These are phyloP conservation scores for Andrena praecox DNA, from an alignment of 2,888 invertebrate genomes.

Conservation along the genomic window DNA sequence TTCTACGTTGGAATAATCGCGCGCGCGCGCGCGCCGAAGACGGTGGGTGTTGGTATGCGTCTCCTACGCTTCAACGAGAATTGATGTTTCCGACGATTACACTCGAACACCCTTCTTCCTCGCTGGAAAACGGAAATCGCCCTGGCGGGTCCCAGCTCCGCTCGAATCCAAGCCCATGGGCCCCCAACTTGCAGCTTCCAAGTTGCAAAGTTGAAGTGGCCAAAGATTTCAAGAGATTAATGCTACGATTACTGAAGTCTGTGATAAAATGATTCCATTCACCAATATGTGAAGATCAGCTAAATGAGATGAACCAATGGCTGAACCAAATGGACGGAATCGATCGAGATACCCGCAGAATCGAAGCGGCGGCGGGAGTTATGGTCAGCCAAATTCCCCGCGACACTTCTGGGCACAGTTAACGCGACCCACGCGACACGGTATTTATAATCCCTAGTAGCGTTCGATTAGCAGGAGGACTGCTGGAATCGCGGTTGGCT, in stretches of 20 bases:
- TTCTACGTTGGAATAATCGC: conserved; percentile 39
- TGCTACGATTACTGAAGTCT: too few relatives aligned
- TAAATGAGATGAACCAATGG: too few relatives aligned
- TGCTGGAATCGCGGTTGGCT: conserved; percentile 28
- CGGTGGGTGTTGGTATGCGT: conserved; percentile 72
- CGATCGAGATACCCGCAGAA: conserved; percentile 5
- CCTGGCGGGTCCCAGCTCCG: not conserved
- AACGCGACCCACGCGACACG: conserved; percentile 52
- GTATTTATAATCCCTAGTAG: conserved; percentile 41
- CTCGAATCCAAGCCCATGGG: too few relatives aligned
- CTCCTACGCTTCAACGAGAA: conserved; percentile 78
- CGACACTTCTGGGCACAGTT: conserved; percentile 7
- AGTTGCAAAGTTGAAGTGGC: too few relatives aligned
- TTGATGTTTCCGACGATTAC: conserved; percentile 83
- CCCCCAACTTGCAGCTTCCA: too few relatives aligned
- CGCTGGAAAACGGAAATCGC: conserved; percentile 69
- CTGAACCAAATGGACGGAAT: not conserved
- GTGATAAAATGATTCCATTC: too few relatives aligned
- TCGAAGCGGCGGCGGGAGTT: conserved; percentile 24
- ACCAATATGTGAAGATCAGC: too few relatives aligned
- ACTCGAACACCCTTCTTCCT: conserved; percentile 71
- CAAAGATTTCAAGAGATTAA: too few relatives aligned
- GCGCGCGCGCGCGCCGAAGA: conserved; percentile 37
- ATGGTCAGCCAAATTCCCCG: conserved; percentile 20
- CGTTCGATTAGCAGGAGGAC: conserved; percentile 41